These are phyloP conservation scores for Lepidurus packardi DNA, from an alignment of 1,140 invertebrate species.

Conservation along the genomic window DNA sequence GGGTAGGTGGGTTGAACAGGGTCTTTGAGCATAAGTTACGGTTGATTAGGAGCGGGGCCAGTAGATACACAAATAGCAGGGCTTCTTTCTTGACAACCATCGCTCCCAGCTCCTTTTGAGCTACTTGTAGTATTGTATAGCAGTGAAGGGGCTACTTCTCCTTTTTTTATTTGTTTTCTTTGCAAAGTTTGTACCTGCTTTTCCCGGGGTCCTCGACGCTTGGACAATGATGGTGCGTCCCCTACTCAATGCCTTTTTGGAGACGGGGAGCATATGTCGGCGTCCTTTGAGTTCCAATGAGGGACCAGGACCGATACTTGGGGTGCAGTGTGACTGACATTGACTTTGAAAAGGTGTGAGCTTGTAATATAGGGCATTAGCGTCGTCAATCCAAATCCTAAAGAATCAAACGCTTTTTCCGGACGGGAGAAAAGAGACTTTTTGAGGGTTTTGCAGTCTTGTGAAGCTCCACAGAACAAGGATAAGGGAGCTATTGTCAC, in stretches of 20 bases:
- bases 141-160: not conserved
- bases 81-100: not conserved
- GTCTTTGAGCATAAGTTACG: slow-evolving; percentile 2
- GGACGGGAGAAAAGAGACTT: not conserved
- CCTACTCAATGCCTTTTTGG: too few species aligned
- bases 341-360: slow-evolving; percentile 3
- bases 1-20: not conserved
- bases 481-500: too few species aligned
- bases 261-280: too few species aligned
- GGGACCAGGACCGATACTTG: not conserved
- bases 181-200: too few species aligned
- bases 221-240: too few species aligned
- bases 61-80: not conserved
- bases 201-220: too few species aligned
- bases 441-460: too few species aligned
- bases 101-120: not conserved
- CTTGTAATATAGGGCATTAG: slow-evolving; percentile 6
- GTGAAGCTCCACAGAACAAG: too few species aligned
- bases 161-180: too few species aligned
- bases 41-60: not conserved
- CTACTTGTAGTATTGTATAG: not conserved
- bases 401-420: not conserved
- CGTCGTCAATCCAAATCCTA: not conserved
- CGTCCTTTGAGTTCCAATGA: too few species aligned
- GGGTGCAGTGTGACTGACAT: not conserved